These are phyloP conservation scores for Lycophotia porphyrea DNA, from an alignment of 2,888 invertebrate genomes.

Conservation along the genomic window DNA sequence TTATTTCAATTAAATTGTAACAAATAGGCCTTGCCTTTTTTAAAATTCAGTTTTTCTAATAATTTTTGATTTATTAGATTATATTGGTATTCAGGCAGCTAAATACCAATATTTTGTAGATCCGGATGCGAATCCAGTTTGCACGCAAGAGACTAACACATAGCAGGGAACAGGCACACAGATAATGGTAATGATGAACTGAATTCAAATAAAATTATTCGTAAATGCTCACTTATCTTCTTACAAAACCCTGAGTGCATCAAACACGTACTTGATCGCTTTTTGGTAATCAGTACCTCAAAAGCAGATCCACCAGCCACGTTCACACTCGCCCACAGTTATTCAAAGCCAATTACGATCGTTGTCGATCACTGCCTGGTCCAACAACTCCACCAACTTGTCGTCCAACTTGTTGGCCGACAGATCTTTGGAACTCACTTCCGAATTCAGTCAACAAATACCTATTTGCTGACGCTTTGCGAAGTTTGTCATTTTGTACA, in stretches of 20 bases:
- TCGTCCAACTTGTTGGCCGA: constrained; percentile 47
- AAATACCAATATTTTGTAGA: too few species aligned
- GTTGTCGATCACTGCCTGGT: constrained; percentile 31
- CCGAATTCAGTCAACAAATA: constrained; percentile 81
- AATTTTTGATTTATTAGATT: too few species aligned
- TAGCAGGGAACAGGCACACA: not conserved
- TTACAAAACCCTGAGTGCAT: not conserved
- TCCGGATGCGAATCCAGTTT: too few species aligned
- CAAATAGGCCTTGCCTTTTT: too few species aligned
- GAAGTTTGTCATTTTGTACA: constrained; percentile 84
- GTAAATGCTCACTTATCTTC: not conserved
- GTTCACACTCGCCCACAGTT: constrained; percentile 1
- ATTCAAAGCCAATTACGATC: constrained; percentile 40
- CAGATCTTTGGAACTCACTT: constrained; percentile 65
- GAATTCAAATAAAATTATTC: not conserved
- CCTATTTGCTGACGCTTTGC: constrained; percentile 81
- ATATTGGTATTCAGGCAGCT: too few species aligned
- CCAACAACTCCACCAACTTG: constrained; percentile 11
- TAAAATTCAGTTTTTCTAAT: too few species aligned
- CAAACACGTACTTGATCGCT: not conserved
- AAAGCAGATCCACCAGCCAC: not conserved
- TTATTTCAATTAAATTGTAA: too few species aligned
- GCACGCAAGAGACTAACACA: too few species aligned
- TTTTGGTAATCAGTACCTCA: not conserved
- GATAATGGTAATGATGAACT: not conserved